phyloP scores from a whole-genome alignment of 1,140 invertebrate species.

The Matsumurasca onukii region DNA sequence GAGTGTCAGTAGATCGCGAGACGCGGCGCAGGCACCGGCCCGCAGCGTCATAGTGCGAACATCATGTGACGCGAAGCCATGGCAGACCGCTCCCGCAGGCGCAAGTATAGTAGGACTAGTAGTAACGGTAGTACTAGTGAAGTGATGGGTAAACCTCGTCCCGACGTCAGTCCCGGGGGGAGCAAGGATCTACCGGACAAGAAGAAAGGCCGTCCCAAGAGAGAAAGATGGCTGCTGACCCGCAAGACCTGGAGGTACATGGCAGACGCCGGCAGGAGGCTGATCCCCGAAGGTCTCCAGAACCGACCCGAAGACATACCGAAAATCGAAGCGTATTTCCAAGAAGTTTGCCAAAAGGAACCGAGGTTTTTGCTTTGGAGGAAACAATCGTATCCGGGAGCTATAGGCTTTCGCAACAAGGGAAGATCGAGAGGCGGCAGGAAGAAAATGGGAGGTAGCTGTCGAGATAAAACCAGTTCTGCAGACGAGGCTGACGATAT shows the following conservation, averaged over 20 bases:
- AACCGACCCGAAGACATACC: conserved; percentile 71
- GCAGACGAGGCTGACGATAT: conserved; percentile 60
- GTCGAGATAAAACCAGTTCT: conserved; percentile 56
- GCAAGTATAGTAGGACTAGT: neutral
- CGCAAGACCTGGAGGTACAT: conserved; percentile 89
- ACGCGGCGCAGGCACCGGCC: too few species aligned
- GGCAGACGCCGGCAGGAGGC: conserved; percentile 80
- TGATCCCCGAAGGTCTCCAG: conserved; percentile 74
- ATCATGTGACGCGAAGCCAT: conserved; percentile 3
- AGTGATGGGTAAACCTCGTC: conserved; percentile 16
- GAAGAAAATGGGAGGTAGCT: conserved; percentile 60
- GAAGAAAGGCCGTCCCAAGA: conserved; percentile 36
- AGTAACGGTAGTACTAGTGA: conserved; percentile 15
- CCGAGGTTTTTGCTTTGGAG: conserved; percentile 78
- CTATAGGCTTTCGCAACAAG: conserved; percentile 56
- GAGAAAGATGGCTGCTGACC: conserved; percentile 78
- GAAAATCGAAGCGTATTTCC: conserved; percentile 79
- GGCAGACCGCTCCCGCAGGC: conserved; percentile 3
- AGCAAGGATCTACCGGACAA: conserved; percentile 26
- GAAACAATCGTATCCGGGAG: conserved; percentile 75
- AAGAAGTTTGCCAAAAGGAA: conserved; percentile 75
- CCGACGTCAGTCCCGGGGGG: conserved; percentile 7
- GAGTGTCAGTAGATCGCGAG: too few species aligned
- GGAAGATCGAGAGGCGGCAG: conserved; percentile 54
- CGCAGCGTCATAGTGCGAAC: neutral